Percentiles rank a stretch among this genome's conserved stretches.
phyloP scores from a whole-genome alignment of 2,888 invertebrate species.

The Erpobdella octoculata region DNA sequence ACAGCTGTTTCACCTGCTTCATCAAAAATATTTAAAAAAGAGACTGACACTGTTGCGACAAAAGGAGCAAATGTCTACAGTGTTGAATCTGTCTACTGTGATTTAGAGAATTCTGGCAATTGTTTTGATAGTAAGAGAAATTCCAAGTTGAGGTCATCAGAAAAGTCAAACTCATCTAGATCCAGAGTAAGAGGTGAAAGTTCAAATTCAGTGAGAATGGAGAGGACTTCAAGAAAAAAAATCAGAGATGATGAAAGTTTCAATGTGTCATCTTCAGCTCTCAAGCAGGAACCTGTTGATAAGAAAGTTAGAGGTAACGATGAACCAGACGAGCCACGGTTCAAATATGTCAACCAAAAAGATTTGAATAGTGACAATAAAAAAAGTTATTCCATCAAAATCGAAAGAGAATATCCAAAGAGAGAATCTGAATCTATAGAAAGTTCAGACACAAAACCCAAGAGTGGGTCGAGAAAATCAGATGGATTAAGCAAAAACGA shows the following conservation, averaged over 20 bases:
- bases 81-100: slow-evolving; percentile 12
- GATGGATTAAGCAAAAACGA: background rate
- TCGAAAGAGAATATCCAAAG: background rate
- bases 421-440: no score
- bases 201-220: background rate
- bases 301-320: background rate
- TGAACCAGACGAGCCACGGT: background rate
- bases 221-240: slow-evolving; percentile 1
- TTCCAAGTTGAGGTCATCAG: background rate
- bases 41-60: background rate
- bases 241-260: background rate
- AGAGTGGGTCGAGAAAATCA: background rate
- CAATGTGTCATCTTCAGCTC: background rate
- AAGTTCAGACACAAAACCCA: no score
- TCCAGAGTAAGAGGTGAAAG: background rate
- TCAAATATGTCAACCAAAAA: background rate
- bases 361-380: background rate
- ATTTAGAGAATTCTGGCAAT: slow-evolving; percentile 6
- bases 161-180: no score
- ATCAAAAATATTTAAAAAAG: background rate
- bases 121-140: background rate
- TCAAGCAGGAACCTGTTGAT: no score
- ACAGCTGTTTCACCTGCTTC: background rate
- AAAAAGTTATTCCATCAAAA: background rate
- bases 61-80: slow-evolving; percentile 11